Evolutionary conservation across 2,888 invertebrate species (phyloP).

Genomic region (Rhingia campestris): DNA sequence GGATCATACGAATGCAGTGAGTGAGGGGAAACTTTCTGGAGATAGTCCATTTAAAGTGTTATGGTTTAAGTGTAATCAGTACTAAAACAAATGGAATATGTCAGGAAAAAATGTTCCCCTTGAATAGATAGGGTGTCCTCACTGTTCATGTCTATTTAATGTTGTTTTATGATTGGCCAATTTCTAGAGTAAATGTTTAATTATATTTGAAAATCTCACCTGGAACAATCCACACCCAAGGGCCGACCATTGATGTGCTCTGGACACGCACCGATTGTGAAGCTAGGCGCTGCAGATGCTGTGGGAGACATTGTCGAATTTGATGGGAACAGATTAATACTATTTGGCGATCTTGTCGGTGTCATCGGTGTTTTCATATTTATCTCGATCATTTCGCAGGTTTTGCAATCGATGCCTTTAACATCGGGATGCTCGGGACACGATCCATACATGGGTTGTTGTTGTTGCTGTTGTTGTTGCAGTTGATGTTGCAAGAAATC

Average conservation of each 20-base stretch:
- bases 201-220: constrained; percentile 77
- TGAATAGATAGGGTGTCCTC: no score
- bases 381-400: constrained; percentile 81
- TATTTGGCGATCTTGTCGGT: constrained; percentile 77
- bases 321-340: constrained; percentile 77
- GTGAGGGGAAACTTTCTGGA: neutral
- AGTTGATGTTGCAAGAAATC: constrained; percentile 82
- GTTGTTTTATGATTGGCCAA: no score
- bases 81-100: no score
- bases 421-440: constrained; percentile 81
- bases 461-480: constrained; percentile 77
- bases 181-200: neutral
- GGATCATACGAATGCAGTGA: constrained; percentile 14
- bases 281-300: constrained; percentile 77
- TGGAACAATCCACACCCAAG: constrained; percentile 95
- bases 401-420: constrained; percentile 81
- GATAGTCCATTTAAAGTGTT: no score
- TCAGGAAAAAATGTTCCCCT: no score
- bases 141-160: no score
- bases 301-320: constrained; percentile 75
- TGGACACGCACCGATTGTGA: constrained; percentile 96
- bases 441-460: constrained; percentile 74
- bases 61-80: no score
- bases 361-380: constrained; percentile 77
- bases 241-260: constrained; percentile 97